These are phyloP conservation scores for Dissostichus mawsoni DNA, from an alignment of 2,113 vertebrate genomes.

Conservation along the genomic window DNA sequence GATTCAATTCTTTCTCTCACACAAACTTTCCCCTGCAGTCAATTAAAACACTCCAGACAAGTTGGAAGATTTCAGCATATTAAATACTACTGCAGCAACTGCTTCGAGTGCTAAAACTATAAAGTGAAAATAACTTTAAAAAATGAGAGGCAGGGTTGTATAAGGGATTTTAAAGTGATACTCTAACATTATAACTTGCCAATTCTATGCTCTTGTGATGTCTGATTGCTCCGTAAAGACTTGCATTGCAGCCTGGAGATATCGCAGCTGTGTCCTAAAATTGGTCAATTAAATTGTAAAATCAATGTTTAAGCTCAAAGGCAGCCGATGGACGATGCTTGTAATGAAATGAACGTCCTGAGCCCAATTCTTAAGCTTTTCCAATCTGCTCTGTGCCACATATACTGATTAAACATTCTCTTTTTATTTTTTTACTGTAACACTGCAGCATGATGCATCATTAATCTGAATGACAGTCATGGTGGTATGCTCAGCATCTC, in stretches of 20 bases:
- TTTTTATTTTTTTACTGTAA: conserved; percentile 3
- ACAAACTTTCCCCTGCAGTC: conserved; percentile 19
- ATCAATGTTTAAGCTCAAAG: conserved; percentile 47
- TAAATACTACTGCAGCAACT: conserved; percentile 12
- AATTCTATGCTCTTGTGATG: neutral
- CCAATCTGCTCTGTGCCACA: conserved; percentile 16
- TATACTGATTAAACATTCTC: conserved; percentile 17
- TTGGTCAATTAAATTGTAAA: conserved; percentile 39
- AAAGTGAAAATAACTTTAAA: conserved; percentile 6
- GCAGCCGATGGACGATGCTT: conserved; percentile 19
- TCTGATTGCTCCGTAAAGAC: conserved; percentile 42
- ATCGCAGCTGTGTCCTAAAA: conserved; percentile 28
- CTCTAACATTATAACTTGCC: conserved; percentile 28
- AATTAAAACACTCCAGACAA: conserved; percentile 25
- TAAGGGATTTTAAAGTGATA: conserved; percentile 19
- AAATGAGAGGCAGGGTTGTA: conserved; percentile 11
- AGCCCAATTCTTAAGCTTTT: conserved; percentile 16
- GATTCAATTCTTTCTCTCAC: conserved; percentile 18
- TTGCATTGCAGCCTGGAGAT: conserved; percentile 36
- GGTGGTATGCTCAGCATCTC: neutral
- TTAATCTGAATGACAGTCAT: neutral
- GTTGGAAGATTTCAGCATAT: conserved; percentile 12
- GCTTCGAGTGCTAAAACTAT: conserved; percentile 2
- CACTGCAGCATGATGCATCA: conserved; percentile 1
- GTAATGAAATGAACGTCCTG: conserved; percentile 19